Evolutionary conservation across 2,888 invertebrate genomes (phyloP).

Genomic region (Acanthopleura granulata): DNA sequence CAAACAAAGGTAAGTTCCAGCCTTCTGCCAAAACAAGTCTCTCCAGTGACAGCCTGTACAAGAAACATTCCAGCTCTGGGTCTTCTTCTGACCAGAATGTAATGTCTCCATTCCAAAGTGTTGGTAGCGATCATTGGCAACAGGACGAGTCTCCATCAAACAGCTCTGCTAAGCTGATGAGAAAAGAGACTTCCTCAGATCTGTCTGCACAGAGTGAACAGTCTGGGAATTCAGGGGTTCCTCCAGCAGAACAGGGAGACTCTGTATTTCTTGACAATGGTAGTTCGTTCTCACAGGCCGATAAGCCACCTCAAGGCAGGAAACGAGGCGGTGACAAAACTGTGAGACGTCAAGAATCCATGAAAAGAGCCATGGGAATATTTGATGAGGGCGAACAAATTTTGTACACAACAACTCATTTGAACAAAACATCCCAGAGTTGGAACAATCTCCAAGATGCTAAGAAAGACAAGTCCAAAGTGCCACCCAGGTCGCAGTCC

Average conservation of each 20-base stretch:
- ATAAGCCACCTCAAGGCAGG: not conserved
- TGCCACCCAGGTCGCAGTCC: conserved; percentile 6
- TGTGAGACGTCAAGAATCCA: conserved; percentile 11
- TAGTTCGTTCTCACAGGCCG: not conserved
- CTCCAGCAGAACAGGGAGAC: not conserved
- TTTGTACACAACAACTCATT: not conserved
- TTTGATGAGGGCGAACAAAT: conserved; percentile 26
- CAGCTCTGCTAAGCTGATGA: not conserved
- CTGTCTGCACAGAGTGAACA: too few relatives aligned
- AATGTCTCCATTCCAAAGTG: not conserved
- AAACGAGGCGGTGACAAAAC: not conserved
- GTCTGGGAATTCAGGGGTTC: not conserved
- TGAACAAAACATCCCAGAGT: conserved; percentile 6
- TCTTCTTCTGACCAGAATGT: not conserved
- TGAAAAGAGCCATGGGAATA: conserved; percentile 22
- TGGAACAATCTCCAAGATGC: conserved; percentile 21
- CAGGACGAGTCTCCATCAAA: not conserved
- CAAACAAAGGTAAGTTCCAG: not conserved
- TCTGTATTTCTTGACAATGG: not conserved
- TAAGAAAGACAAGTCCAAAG: not conserved
- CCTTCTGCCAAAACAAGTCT: not conserved
- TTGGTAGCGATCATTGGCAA: not conserved
- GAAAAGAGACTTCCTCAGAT: too few relatives aligned
- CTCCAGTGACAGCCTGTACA: not conserved
- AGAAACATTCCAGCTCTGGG: not conserved